These are phyloP conservation scores for Gallinago solitaria DNA, from an alignment of 2,797 vertebrate genomes.

Conservation along the genomic window DNA sequence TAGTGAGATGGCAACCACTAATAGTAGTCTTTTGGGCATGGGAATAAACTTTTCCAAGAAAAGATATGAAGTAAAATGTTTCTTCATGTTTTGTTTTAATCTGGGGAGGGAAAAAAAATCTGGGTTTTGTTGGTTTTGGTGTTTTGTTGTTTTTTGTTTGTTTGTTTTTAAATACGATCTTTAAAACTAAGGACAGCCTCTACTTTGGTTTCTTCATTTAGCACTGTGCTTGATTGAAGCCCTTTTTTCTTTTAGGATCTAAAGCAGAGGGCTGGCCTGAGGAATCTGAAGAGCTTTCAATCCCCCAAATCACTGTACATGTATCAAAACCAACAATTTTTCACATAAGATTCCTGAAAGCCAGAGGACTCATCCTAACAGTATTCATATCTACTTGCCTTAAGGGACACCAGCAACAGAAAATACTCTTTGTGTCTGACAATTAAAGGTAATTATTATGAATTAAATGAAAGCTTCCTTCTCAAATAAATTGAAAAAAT, in stretches of 20 bases:
- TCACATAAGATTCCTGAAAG: background rate
- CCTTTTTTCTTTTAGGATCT: background rate
- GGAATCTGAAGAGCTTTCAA: background rate
- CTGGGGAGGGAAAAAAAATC: background rate
- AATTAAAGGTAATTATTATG: background rate
- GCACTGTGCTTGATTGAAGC: background rate
- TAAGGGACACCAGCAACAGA: background rate
- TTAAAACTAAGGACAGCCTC: background rate
- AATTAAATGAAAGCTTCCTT: background rate
- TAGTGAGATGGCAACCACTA: background rate
- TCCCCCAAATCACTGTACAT: background rate
- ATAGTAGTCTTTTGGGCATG: background rate
- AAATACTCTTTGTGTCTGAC: background rate
- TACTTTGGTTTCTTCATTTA: background rate
- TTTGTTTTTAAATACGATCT: background rate
- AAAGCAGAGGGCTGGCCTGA: background rate
- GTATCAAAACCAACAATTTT: background rate
- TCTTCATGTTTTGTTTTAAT: background rate
- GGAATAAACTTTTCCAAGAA: slow-evolving; percentile 17
- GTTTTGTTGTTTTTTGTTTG: background rate
- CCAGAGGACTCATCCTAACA: background rate
- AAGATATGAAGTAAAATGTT: background rate
- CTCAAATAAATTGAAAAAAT: background rate
- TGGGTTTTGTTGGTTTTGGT: background rate
- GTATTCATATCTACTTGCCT: background rate